Evolutionary conservation across 2,888 invertebrate genomes (phyloP), one percentile per base, ranked within the genome.

Genomic region (Diloba caeruleocephala): DNA sequence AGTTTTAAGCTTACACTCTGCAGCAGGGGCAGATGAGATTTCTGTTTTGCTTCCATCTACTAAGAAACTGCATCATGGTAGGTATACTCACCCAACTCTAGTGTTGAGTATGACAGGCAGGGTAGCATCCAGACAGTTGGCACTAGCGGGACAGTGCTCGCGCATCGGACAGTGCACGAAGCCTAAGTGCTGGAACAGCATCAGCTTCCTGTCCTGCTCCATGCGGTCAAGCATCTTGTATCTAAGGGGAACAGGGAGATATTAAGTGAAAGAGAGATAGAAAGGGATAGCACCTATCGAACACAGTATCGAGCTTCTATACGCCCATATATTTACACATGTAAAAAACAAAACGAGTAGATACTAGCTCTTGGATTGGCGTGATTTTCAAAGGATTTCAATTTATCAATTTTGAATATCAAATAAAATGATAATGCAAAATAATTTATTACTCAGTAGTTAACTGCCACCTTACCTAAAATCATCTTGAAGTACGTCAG

Each of bases 111-210:
- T 85, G 29, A 92, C 85, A 0, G 92, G 92, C 56, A 92, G 58
- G 0, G 89, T 82, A 0, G 79, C 87, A 44, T 93, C 93, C 0
- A 92, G 73, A 15, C 92, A 93, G 78, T 87, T 97, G 38, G 96
- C 95, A 78, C 96, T 97, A 34, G 98, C 97, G 9, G 98, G 98
- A 84, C 99, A 99, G 85, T 98, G 98, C 87, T 98, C 98, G 45
- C 97, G 94, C 87, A 98, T 97, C 9, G 99, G 98, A 85, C 98
- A 98, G 90, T 99, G 98, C 48, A 99, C 97, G 89, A 99, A 99
- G 52, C 98, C 98, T 32, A 99, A 93, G 88, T 99, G 99, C 87
- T 98, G 98, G 79, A 98, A 97, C 56, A 99, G 94, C 96, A 99
- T 97, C 70, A 98, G 94, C 86, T 98, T 98, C 61, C 99, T 94